Evolutionary conservation across 2,797 vertebrate genomes (phyloP).

Genomic region (Telmatherina bonti): DNA sequence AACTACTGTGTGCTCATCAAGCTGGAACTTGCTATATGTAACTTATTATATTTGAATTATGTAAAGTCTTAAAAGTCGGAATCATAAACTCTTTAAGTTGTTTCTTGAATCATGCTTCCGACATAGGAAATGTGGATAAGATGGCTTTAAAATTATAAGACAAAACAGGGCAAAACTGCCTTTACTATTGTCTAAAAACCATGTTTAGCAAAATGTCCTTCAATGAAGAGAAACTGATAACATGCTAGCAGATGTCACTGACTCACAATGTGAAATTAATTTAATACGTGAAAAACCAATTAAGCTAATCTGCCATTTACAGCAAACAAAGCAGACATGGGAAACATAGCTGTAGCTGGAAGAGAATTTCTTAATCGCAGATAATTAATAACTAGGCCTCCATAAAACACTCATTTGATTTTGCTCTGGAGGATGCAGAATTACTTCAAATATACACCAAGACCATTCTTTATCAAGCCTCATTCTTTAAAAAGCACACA

Average conservation of each 20-base stretch:
- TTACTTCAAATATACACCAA: constrained; percentile 71
- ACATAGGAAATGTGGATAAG: not conserved
- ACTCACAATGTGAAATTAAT: constrained; percentile 75
- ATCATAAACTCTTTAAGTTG: constrained; percentile 12
- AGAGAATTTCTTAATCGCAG: constrained; percentile 77
- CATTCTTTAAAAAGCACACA: constrained; percentile 71
- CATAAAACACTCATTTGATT: constrained; percentile 69
- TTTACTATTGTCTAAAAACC: constrained; percentile 27
- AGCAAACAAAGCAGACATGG: constrained; percentile 70
- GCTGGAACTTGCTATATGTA: not conserved
- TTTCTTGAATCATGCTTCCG: constrained; percentile 9
- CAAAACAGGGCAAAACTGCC: constrained; percentile 7
- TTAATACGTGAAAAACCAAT: constrained; percentile 80
- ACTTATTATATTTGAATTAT: not conserved
- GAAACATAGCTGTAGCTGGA: constrained; percentile 56
- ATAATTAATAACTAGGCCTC: constrained; percentile 80
- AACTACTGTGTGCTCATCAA: constrained; percentile 6
- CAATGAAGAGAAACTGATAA: constrained; percentile 55
- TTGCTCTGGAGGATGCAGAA: constrained; percentile 64
- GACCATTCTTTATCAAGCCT: constrained; percentile 71
- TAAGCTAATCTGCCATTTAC: constrained; percentile 78
- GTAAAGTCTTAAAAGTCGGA: constrained; percentile 2
- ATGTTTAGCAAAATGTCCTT: constrained; percentile 37
- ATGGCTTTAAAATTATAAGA: constrained; percentile 14
- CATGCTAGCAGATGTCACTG: constrained; percentile 57